Base-by-base conservation (phyloP, 1,140 invertebrate genomes). In the Drosophila miranda region DNA sequence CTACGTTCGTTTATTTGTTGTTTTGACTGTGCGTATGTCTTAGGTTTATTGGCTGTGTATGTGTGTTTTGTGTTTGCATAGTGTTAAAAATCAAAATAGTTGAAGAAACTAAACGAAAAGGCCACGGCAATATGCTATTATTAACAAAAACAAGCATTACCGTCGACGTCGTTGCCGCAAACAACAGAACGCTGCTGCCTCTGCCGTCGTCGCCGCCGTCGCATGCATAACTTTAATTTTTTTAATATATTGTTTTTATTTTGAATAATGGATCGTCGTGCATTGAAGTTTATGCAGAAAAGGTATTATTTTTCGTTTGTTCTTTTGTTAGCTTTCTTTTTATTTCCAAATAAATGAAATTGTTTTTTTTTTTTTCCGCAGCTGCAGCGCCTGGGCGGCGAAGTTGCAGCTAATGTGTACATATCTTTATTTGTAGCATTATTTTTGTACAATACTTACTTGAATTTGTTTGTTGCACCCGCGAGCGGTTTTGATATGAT, bases 191-290 rank as follows among this genome's bases (percentile, higher is more conserved):
- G 61, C 56, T 59, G 69, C 56, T 55, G 43, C 30, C 67, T 67
- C 59, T 34, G 57, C 49, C 59, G 72, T 52, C 70, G 79, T 52
- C 66, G 75, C 55, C 71, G 77, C 61, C 74, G 80, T 62, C 82
- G 81, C 88, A 87, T 89, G 87, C 75, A 79, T 77, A 90, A 73
- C 78, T 86, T 90, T 89, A 82, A 90, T 88, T 90, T 90, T 75
- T 82, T 88, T 82, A 63, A 82, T 52, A 86, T 84, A 82, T 79
- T 75, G 78, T 86, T 90, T 90, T 90, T 89, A 78, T 78, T 89
- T 90, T 90, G 53, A 90, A 90, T 89, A 90, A 90, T 90, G 89
- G 89, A 90, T 90, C 89, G 89, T 89, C 89, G 89, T 90, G 89
- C 89, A 87, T 90, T 90, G 59, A 90, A 90, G 84, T 89, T 90